Evolutionary conservation across 2,113 vertebrate species (phyloP), one percentile per base, ranked within the genome.

Genomic region (Tragelaphus buxtoni): DNA sequence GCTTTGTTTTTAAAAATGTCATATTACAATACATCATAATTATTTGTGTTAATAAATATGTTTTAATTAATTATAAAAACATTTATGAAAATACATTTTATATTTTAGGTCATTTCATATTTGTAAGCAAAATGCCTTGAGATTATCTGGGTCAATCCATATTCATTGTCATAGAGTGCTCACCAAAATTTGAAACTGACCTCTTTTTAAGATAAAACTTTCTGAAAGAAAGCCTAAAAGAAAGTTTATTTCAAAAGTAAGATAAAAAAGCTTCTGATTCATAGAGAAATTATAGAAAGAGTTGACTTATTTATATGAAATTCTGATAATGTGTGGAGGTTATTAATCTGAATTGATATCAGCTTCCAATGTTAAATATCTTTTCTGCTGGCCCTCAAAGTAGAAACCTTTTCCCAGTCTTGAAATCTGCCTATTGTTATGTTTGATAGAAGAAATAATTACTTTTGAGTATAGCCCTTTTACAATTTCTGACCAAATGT

Each of bases 31-130:
- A 24, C 14, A 42, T 96, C 47, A 90, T 30, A 94, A 45, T 88
- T 42, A 72, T 47, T 97, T 97, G 55, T 96, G 79, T 97, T 96
- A 97, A 96, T 96, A 97, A 55, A 69, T 86, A 22, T 84, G n/a
- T 95, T 98, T 96, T 35, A 63, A 95, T 79, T 83, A 96, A 97
- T 96, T 95, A 97, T 7, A 86, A 24, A 92, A 82, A 55, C 26
- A 82, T 93, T 95, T 72, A 51, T 53, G 10, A 94, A 13, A 69
- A 26, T 63, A 24, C 32, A 79, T 97, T 96, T 96, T 94, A 91
- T 88, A 60, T 76, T 55, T 9, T 94, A n/a, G 95, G 24, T 89
- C 49, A 95, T 22, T 95, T 17, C 20, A 74, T 83, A 82, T 89
- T n/a, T 7, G 18, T 69, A 76, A 91, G 1, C 32, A 58, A 91